A percentile compares a stretch with the other conserved stretches of the same genome.
Evolutionary conservation across 2,797 vertebrate genomes (phyloP).

Genomic region (Spinus pinus): DNA sequence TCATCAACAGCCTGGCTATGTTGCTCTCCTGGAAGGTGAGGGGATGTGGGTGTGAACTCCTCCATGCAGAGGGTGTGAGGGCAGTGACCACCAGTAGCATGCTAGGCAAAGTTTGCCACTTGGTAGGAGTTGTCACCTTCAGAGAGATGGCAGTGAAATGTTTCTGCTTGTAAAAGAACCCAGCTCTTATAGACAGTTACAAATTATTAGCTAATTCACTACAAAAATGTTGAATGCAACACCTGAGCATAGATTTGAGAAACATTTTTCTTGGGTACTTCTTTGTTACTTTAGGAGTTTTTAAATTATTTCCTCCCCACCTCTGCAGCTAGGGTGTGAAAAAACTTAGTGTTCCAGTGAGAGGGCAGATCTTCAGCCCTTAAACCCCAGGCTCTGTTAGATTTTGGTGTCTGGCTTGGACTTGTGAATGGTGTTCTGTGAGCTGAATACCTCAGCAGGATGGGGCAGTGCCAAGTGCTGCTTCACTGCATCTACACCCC

Average conservation of each 20-base stretch:
- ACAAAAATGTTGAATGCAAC: background rate
- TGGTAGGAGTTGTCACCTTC: background rate
- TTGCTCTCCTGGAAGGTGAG: background rate
- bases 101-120: background rate
- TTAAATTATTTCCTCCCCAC: background rate
- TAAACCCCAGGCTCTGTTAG: background rate
- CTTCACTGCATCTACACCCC: background rate
- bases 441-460: background rate
- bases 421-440: background rate
- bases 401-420: background rate
- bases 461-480: background rate
- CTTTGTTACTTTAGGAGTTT: background rate
- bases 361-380: background rate
- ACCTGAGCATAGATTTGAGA: background rate
- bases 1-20: background rate
- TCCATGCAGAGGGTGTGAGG: background rate
- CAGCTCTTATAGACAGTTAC: background rate
- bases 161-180: background rate
- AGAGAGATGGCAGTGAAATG: background rate
- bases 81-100: background rate
- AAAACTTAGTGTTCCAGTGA: background rate
- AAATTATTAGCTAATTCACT: background rate
- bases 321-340: background rate
- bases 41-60: background rate
- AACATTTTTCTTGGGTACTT: background rate